Evolutionary conservation across 2,113 vertebrate genomes (phyloP).

Genomic region (Nerophis ophidion): DNA sequence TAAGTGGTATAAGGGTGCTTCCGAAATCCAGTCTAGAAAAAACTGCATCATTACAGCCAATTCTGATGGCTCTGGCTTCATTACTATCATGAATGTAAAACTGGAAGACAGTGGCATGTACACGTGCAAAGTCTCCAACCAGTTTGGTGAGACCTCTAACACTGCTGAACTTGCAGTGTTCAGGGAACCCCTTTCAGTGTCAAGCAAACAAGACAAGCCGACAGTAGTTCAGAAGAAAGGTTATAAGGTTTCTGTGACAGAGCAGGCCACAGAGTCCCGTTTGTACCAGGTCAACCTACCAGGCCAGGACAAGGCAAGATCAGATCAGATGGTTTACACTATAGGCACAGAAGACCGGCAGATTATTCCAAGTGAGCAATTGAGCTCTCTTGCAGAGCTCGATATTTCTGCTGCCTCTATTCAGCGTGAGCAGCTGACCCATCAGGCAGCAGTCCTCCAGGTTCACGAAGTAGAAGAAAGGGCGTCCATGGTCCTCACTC

Average conservation of each 20-base stretch:
- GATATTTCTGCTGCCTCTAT: slow-evolving; percentile 67
- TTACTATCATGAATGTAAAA: slow-evolving; percentile 68
- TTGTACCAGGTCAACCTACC: slow-evolving; percentile 73
- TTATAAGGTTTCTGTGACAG: slow-evolving; percentile 66
- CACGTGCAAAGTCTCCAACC: slow-evolving; percentile 74
- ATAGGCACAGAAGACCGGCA: slow-evolving; percentile 73
- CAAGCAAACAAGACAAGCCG: slow-evolving; percentile 47
- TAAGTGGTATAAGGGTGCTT: slow-evolving; percentile 76
- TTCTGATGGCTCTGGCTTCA: slow-evolving; percentile 77
- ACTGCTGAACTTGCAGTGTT: slow-evolving; percentile 78
- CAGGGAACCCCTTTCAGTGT: slow-evolving; percentile 48
- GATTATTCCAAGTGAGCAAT: slow-evolving; percentile 69
- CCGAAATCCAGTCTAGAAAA: slow-evolving; percentile 65
- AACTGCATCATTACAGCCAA: slow-evolving; percentile 65
- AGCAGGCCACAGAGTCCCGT: slow-evolving; percentile 73
- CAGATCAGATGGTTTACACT: slow-evolving; percentile 74
- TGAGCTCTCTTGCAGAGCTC: slow-evolving; percentile 57
- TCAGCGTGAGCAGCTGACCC: slow-evolving; percentile 68
- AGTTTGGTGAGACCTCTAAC: slow-evolving; percentile 73
- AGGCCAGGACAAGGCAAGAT: slow-evolving; percentile 55
- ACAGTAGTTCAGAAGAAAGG: slow-evolving; percentile 59
- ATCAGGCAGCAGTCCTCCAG: slow-evolving; percentile 71
- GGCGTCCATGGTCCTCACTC: slow-evolving; percentile 48
- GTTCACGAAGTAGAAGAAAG: slow-evolving; percentile 67
- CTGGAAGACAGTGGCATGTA: slow-evolving; percentile 79